A percentile compares a stretch with the other conserved stretches of the same genome.
Evolutionary conservation across 2,113 vertebrate genomes (phyloP).

Genomic region (Rhinolophus ferrumequinum): DNA sequence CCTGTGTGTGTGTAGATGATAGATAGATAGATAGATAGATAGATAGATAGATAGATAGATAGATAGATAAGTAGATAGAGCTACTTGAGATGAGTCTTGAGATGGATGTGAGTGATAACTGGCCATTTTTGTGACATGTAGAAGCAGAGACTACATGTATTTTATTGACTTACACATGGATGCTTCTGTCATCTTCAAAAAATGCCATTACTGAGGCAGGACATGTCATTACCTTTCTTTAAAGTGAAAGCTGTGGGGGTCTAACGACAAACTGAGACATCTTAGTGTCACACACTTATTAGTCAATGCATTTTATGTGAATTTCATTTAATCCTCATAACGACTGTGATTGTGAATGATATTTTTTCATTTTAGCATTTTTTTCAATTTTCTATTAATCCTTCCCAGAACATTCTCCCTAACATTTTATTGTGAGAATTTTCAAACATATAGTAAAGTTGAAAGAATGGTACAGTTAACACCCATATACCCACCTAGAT

Average conservation of each 20-base stretch:
- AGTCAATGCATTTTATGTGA: background rate
- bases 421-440: conserved; percentile 43
- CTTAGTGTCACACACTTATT: background rate
- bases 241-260: background rate
- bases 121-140: background rate
- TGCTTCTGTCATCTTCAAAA: conserved; percentile 37
- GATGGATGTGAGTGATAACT: background rate
- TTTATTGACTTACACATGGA: background rate
- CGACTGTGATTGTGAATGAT: background rate
- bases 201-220: background rate
- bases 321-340: conserved; percentile 20
- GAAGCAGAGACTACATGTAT: background rate
- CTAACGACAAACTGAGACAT: conserved; percentile 20
- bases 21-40: background rate
- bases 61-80: background rate
- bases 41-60: background rate
- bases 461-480: background rate
- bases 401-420: background rate
- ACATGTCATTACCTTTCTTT: background rate
- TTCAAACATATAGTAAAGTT: conserved; percentile 1
- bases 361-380: background rate
- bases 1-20: background rate
- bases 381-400: conserved; percentile 1
- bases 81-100: background rate
- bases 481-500: background rate